Conservation (phyloP, 2,797 vertebrate species). For the Hypotaenidia philippensis region DNA sequence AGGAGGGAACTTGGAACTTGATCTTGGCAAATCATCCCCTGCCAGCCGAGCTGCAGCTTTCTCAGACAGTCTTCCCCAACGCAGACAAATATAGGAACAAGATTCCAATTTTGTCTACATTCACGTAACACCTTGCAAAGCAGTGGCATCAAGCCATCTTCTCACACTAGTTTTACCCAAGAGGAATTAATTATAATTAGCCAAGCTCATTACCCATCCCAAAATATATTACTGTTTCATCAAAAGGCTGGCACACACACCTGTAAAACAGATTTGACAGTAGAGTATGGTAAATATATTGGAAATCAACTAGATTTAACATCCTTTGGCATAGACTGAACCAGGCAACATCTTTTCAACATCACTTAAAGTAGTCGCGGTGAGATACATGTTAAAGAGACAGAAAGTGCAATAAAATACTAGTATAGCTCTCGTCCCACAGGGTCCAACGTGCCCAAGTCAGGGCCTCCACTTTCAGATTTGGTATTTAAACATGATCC, state of each 20-base stretch:
- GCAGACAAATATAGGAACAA: constrained; percentile 54
- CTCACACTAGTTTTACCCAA: constrained; percentile 33
- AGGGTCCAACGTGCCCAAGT: background rate
- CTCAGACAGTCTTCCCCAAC: constrained; percentile 32
- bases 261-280: constrained; percentile 46
- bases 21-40: constrained; percentile 43
- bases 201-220: background rate
- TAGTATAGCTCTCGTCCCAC: background rate
- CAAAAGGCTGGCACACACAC: constrained; percentile 8
- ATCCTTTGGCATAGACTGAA: constrained; percentile 12
- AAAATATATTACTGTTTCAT: constrained; percentile 24
- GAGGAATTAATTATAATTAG: constrained; percentile 52
- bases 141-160: constrained; percentile 37
- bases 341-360: constrained; percentile 17
- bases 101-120: constrained; percentile 41
- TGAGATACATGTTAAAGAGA: background rate
- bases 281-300: constrained; percentile 1
- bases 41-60: constrained; percentile 38
- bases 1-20: constrained; percentile 56
- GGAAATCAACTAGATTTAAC: constrained; percentile 39
- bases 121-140: constrained; percentile 42
- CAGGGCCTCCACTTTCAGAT: background rate
- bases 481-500: background rate
- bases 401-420: background rate
- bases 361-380: background rate